Conservation (phyloP, 2,797 vertebrate species). For the Hydrophis major region DNA sequence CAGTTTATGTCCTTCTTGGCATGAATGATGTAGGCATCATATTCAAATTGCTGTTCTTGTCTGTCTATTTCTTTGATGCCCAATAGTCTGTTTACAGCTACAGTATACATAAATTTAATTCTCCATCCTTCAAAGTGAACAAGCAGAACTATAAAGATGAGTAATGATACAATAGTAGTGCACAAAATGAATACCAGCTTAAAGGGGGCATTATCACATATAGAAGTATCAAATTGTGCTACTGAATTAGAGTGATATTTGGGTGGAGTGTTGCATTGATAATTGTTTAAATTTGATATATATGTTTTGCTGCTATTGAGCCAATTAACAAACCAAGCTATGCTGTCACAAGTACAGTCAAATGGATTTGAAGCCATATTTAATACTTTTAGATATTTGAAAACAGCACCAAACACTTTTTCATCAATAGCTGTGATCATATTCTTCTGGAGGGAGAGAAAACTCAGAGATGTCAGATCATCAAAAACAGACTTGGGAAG, state of each 20-base stretch:
- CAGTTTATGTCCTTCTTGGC: constrained; percentile 78
- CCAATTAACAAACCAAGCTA: constrained; percentile 90
- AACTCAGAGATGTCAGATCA: constrained; percentile 73
- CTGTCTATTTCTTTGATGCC: constrained; percentile 81
- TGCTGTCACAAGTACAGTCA: constrained; percentile 95
- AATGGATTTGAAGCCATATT: constrained; percentile 88
- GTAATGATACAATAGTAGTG: constrained; percentile 62
- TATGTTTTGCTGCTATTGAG: constrained; percentile 79
- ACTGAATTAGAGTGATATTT: constrained; percentile 80
- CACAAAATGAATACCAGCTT: constrained; percentile 77
- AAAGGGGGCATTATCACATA: constrained; percentile 89
- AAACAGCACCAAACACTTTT: constrained; percentile 75
- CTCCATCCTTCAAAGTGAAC: constrained; percentile 91
- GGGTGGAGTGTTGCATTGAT: constrained; percentile 90
- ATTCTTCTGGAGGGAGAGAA: constrained; percentile 85
- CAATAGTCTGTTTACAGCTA: constrained; percentile 81
- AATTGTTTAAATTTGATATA: constrained; percentile 72
- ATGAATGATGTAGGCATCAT: constrained; percentile 87
- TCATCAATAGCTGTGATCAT: constrained; percentile 84
- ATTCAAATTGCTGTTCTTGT: constrained; percentile 74
- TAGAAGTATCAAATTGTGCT: constrained; percentile 77
- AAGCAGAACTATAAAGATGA: constrained; percentile 72
- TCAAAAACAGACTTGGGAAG: constrained; percentile 80
- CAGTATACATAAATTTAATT: constrained; percentile 88
- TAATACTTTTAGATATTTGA: constrained; percentile 78